Evolutionary conservation across 2,888 invertebrate species (phyloP).

Genomic region (Thysanoteuthis rhombus): DNA sequence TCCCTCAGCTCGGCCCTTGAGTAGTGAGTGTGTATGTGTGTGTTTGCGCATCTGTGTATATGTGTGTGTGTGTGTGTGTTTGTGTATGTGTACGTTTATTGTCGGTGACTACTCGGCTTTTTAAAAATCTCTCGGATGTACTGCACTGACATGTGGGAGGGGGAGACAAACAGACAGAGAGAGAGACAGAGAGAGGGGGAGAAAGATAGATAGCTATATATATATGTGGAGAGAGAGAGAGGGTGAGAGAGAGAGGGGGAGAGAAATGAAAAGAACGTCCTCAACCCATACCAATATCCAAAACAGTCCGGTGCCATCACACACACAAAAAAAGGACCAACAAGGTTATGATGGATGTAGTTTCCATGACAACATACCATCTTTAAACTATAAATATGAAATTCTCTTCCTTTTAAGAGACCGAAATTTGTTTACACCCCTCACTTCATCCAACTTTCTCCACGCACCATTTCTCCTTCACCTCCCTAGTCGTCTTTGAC

Average conservation of each 20-base stretch:
- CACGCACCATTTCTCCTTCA: too few relatives aligned
- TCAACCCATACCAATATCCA: not conserved
- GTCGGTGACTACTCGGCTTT: too few relatives aligned
- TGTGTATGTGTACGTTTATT: too few relatives aligned
- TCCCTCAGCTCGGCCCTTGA: too few relatives aligned
- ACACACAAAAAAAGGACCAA: not conserved
- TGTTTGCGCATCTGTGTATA: too few relatives aligned
- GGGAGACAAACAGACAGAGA: too few relatives aligned
- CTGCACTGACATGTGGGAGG: too few relatives aligned
- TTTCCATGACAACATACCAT: not conserved
- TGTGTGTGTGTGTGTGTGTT: too few relatives aligned
- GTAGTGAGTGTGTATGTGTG: too few relatives aligned
- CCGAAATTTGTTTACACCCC: not conserved
- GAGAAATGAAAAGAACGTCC: not conserved
- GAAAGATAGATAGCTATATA: not conserved
- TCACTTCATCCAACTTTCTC: too few relatives aligned
- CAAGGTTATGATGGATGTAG: not conserved
- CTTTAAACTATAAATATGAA: constrained; percentile 12
- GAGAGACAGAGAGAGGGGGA: not conserved
- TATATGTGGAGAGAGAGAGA: not conserved
- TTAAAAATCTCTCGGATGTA: too few relatives aligned
- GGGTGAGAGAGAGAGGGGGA: not conserved
- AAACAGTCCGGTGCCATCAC: not conserved
- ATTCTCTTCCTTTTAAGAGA: not conserved
- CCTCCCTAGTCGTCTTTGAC: too few relatives aligned